phyloP scores from a whole-genome alignment of 1,140 invertebrate genomes.

The Aporrectodea caliginosa region DNA sequence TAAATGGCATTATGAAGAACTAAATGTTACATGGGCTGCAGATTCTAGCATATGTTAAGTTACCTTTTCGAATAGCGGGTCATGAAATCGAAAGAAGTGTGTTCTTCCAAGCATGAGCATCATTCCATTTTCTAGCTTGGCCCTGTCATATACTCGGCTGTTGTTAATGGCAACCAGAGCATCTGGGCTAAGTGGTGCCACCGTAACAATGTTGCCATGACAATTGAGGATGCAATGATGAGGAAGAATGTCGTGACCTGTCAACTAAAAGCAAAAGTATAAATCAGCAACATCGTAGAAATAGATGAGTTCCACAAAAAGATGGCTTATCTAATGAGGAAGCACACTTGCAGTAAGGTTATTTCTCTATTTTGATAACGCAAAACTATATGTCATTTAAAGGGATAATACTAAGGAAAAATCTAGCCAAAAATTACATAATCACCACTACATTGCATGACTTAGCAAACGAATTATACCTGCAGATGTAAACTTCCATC shows the following conservation, averaged over 20 bases:
- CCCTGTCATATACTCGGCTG: constrained; percentile 84
- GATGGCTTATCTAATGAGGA: too few species aligned
- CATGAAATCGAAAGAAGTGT: constrained; percentile 78
- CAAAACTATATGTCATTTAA: too few species aligned
- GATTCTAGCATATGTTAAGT: not conserved
- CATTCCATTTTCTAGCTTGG: constrained; percentile 70
- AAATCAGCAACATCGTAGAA: not conserved
- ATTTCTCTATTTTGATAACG: too few species aligned
- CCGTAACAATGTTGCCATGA: constrained; percentile 82
- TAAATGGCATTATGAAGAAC: too few species aligned
- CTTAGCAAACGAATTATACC: too few species aligned
- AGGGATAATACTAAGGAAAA: not conserved
- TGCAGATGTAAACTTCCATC: not conserved
- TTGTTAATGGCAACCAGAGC: constrained; percentile 91
- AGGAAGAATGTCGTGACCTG: constrained; percentile 67
- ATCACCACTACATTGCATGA: too few species aligned
- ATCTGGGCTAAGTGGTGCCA: constrained; percentile 86
- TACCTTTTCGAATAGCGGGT: not conserved
- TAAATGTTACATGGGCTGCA: too few species aligned
- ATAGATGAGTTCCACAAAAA: not conserved
- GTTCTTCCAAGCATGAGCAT: constrained; percentile 66
- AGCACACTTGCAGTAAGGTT: too few species aligned
- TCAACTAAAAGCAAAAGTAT: constrained; percentile 36
- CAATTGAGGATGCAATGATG: constrained; percentile 89
- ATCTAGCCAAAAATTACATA: not conserved